These are phyloP conservation scores for Asarcornis scutulata DNA, from an alignment of 2,113 vertebrate species.

Conservation along the genomic window DNA sequence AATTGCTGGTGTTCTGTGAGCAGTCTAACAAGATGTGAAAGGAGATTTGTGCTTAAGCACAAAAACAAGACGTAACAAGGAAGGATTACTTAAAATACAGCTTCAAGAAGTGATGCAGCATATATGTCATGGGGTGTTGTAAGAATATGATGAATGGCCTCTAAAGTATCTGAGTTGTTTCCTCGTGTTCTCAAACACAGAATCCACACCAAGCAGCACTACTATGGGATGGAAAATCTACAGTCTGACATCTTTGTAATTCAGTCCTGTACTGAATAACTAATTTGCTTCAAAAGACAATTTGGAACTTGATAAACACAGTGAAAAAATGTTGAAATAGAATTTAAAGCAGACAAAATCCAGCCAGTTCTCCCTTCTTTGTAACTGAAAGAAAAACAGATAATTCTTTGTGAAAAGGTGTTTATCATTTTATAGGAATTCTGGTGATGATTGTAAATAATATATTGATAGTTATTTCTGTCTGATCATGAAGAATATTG, in stretches of 20 bases:
- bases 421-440: background rate
- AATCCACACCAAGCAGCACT: background rate
- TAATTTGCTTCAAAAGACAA: background rate
- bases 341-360: background rate
- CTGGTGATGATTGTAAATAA: background rate
- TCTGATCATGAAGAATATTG: background rate
- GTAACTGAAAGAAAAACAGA: background rate
- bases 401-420: background rate
- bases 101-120: accelerated
- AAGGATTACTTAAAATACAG: background rate
- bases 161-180: background rate
- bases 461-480: background rate
- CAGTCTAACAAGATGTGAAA: background rate
- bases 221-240: background rate
- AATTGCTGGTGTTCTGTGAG: background rate
- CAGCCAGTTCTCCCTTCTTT: background rate
- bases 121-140: background rate
- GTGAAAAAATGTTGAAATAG: background rate
- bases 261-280: background rate
- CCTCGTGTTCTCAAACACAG: background rate
- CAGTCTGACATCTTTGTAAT: background rate
- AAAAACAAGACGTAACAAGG: background rate
- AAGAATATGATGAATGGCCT: background rate
- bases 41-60: background rate
- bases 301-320: background rate